These are phyloP conservation scores for Grantiella picta DNA, from an alignment of 2,113 vertebrate genomes.

Conservation along the genomic window DNA sequence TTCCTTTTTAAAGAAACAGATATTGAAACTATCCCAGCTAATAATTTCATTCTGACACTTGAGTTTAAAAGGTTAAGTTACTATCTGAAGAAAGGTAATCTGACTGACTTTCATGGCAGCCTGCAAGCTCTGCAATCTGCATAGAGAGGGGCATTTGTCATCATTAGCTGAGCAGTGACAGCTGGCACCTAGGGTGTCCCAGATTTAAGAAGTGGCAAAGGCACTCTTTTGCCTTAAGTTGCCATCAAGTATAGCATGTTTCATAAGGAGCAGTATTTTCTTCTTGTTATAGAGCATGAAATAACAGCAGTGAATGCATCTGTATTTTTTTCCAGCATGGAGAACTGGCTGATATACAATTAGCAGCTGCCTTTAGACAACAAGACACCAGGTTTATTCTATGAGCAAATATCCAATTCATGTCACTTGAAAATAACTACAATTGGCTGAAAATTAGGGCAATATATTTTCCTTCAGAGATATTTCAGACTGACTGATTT, in stretches of 20 bases:
- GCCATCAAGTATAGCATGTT: conserved; percentile 52
- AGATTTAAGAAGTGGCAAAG: conserved; percentile 90
- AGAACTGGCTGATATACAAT: conserved; percentile 41
- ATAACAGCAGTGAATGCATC: conserved; percentile 41
- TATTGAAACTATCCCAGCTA: conserved; percentile 63
- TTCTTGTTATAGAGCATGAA: conserved; percentile 49
- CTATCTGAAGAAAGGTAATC: conserved; percentile 80
- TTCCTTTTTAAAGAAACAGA: conserved; percentile 42
- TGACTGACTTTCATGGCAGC: conserved; percentile 75
- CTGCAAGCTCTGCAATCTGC: conserved; percentile 89
- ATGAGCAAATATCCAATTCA: conserved; percentile 19
- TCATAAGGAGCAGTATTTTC: conserved; percentile 54
- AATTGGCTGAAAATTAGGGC: neutral
- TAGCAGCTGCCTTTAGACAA: conserved; percentile 65
- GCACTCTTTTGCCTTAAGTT: conserved; percentile 62
- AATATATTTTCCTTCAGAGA: neutral
- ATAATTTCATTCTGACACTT: conserved; percentile 74
- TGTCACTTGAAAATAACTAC: conserved; percentile 3
- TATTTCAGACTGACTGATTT: conserved; percentile 6
- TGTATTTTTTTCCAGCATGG: conserved; percentile 16
- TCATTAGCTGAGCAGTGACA: conserved; percentile 99
- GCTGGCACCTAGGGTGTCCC: conserved; percentile 94
- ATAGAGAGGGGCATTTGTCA: conserved; percentile 99
- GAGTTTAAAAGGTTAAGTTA: conserved; percentile 81
- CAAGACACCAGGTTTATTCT: conserved; percentile 20